Evolutionary conservation across 2,888 invertebrate species (phyloP).

Genomic region (Eilema sororculum): DNA sequence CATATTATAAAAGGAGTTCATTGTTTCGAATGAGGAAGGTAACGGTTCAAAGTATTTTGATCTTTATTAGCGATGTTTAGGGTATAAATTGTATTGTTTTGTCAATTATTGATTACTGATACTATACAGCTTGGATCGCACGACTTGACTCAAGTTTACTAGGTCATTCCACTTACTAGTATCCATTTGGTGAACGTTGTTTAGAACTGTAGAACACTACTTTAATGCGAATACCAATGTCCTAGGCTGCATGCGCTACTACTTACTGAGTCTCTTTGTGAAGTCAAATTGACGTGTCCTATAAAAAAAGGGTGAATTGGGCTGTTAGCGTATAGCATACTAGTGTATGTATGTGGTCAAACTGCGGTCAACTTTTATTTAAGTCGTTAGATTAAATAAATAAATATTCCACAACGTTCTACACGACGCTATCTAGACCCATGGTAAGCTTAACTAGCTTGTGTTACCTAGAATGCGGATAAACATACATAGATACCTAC

Average conservation of each 20-base stretch:
- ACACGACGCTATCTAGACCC: too few relatives aligned
- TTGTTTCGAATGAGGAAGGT: conserved; percentile 39
- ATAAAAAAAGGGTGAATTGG: too few relatives aligned
- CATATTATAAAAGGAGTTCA: conserved; percentile 39
- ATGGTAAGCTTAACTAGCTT: too few relatives aligned
- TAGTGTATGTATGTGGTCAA: too few relatives aligned
- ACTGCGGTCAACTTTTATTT: too few relatives aligned
- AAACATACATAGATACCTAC: too few relatives aligned
- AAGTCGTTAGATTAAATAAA: too few relatives aligned
- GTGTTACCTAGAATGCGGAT: too few relatives aligned
- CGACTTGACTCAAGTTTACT: conserved; percentile 57
- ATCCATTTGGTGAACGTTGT: conserved; percentile 26
- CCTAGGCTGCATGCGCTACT: not conserved
- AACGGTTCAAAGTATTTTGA: not conserved
- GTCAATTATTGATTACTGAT: conserved; percentile 49
- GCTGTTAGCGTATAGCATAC: too few relatives aligned
- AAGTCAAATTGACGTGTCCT: too few relatives aligned
- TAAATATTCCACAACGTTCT: too few relatives aligned
- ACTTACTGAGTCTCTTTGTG: too few relatives aligned
- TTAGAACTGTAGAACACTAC: not conserved
- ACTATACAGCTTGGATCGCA: conserved; percentile 38
- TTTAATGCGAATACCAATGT: not conserved
- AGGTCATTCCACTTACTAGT: conserved; percentile 56
- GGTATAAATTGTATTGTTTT: conserved; percentile 15
- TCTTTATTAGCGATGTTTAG: not conserved